Evolutionary conservation across 1,140 invertebrate species (phyloP).

Genomic region (Notospermus geniculatus): DNA sequence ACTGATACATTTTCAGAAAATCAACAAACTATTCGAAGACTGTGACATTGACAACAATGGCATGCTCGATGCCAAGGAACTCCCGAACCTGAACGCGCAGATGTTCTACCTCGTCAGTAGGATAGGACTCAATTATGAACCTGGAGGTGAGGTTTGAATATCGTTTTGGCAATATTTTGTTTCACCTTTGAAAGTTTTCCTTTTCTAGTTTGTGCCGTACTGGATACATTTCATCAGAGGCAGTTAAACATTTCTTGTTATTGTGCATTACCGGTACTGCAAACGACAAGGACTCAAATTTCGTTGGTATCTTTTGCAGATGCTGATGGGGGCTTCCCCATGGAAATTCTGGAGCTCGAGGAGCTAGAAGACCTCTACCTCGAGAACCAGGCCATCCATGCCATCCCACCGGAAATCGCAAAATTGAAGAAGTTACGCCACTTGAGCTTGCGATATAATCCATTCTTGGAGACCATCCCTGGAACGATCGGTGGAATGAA

Average conservation of each 20-base stretch:
- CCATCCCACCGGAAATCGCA: constrained; percentile 33
- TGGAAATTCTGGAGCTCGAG: constrained; percentile 29
- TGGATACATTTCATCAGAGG: background rate
- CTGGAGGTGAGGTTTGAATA: constrained; percentile 1
- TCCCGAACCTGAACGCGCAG: background rate
- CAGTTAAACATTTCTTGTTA: background rate
- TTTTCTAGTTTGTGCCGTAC: no score
- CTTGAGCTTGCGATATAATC: constrained; percentile 36
- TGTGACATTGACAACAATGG: constrained; percentile 3
- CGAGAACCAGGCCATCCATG: constrained; percentile 33
- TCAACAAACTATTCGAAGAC: constrained; percentile 6
- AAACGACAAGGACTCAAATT: background rate
- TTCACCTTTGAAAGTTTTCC: no score
- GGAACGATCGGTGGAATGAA: constrained; percentile 26
- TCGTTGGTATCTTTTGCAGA: constrained; percentile 5
- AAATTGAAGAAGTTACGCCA: constrained; percentile 26
- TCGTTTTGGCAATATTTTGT: no score
- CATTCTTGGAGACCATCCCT: constrained; percentile 28
- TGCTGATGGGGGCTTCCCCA: constrained; percentile 28
- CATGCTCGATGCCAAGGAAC: constrained; percentile 1
- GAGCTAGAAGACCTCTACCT: constrained; percentile 31
- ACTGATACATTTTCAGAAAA: constrained; percentile 8
- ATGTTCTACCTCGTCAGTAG: background rate
- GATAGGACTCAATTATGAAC: constrained; percentile 4
- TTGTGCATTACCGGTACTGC: background rate